Base-by-base conservation (phyloP, 2,113 vertebrate genomes). In the Danionella cerebrum region DNA sequence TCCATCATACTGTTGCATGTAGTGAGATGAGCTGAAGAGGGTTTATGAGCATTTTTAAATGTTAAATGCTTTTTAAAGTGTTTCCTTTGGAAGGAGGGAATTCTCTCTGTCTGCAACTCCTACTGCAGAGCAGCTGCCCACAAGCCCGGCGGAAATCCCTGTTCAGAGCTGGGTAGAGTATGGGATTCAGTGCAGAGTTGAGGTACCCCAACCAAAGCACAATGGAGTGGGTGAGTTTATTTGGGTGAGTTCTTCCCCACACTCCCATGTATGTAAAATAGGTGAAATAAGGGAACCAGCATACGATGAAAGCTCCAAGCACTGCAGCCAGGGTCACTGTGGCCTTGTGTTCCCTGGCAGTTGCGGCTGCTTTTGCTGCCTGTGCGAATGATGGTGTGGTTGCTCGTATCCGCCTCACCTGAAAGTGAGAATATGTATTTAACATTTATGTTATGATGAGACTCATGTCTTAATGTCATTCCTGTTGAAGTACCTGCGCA, bases 201-300 rank as follows among this genome's bases (percentile, higher is more conserved):
- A 91, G 84, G 0, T 98, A 98, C 59, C 93, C 96, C 67, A 98
- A 78, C 95, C 94, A 98, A 58, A 89, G 82, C 24, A 87, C 77
- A 3, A 89, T 36, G 0, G 84, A 84, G 54, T 85, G 80, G 38
- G 74, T 41, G 0, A 74, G 76, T 1, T 66, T 70, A 0, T 83
- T 78, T 0, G 74, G 77, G 39, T 72, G 70, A 1, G 41, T 73
- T 29, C 80, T 79, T 12, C 58, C 69, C 21, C 73, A 73, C 12
- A 94, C 60, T 5, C 93, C 92, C 2, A 85, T 85, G 77, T 86
- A 94, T 0, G 78, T 90, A 48, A 97, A 93, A 8, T 86, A 87
- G 0, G 92, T 93, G 77, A 96, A 96, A 79, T 96, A 98, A 7
- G 96, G 95, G 64, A 96, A 88, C 96, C 96, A 98, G 82, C 95